Evolutionary conservation across 2,888 invertebrate genomes (phyloP).

Genomic region (Tuta absoluta): DNA sequence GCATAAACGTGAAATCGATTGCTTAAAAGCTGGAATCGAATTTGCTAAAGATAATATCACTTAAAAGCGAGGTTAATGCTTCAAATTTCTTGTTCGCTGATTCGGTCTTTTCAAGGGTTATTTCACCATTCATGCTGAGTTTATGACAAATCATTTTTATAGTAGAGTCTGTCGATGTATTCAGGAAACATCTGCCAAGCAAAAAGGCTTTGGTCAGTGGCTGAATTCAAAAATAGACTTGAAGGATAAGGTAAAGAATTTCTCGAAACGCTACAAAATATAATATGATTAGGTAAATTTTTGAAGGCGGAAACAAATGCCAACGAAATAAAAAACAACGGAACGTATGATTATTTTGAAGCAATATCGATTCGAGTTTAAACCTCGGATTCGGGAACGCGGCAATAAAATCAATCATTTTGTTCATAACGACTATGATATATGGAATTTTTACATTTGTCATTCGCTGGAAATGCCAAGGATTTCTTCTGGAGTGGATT

Average conservation of each 20-base stretch:
- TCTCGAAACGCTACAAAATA: neutral
- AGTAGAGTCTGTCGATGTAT: too few species aligned
- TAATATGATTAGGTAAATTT: neutral
- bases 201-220: too few species aligned
- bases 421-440: constrained; percentile 60
- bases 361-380: constrained; percentile 38
- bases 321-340: constrained; percentile 21
- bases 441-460: constrained; percentile 74
- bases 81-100: too few species aligned
- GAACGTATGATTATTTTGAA: constrained; percentile 56
- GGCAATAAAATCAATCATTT: constrained; percentile 79
- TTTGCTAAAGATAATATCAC: constrained; percentile 26
- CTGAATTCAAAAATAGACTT: too few species aligned
- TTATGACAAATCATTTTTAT: too few species aligned
- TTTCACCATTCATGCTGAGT: too few species aligned
- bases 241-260: neutral
- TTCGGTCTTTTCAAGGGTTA: too few species aligned
- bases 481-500: constrained; percentile 20
- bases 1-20: constrained; percentile 10
- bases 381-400: constrained; percentile 56
- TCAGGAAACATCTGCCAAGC: too few species aligned
- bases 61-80: too few species aligned
- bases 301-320: neutral
- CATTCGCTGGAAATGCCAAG: constrained; percentile 34
- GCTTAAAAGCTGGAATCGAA: constrained; percentile 1